These are phyloP conservation scores for Hydrocynus forskahlii DNA, from an alignment of 2,797 vertebrate genomes.

Conservation along the genomic window DNA sequence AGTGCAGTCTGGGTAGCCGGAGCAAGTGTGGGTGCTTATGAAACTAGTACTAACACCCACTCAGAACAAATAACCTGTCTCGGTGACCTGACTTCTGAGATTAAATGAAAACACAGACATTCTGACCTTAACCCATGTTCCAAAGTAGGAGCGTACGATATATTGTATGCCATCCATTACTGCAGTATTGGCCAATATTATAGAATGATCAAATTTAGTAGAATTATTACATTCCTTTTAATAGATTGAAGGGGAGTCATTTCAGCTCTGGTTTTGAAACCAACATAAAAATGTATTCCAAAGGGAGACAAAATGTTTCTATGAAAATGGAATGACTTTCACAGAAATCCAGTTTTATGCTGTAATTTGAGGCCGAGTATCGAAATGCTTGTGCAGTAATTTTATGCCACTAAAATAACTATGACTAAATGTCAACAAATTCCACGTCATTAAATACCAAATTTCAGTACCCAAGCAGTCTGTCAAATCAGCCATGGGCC, in stretches of 20 bases:
- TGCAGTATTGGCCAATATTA: neutral
- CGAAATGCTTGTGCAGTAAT: no score
- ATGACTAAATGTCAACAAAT: no score
- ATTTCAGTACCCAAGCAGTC: no score
- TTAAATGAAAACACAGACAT: slow-evolving; percentile 5
- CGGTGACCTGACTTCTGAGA: neutral
- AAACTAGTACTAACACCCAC: neutral
- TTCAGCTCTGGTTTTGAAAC: neutral
- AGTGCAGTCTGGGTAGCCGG: neutral
- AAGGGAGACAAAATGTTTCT: neutral
- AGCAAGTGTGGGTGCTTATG: neutral
- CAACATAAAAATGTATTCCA: neutral
- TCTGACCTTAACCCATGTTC: neutral
- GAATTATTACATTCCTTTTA: neutral
- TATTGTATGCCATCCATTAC: neutral
- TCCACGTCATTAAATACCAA: no score
- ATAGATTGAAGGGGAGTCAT: neutral
- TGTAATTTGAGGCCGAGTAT: neutral
- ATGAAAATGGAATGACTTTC: neutral
- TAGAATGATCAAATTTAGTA: neutral
- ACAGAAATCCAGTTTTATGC: neutral
- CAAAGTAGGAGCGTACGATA: neutral
- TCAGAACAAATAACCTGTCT: neutral
- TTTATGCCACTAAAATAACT: no score
- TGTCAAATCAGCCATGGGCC: no score